These are phyloP conservation scores for Catonia carolina DNA, from an alignment of 2,888 invertebrate species.

Conservation along the genomic window DNA sequence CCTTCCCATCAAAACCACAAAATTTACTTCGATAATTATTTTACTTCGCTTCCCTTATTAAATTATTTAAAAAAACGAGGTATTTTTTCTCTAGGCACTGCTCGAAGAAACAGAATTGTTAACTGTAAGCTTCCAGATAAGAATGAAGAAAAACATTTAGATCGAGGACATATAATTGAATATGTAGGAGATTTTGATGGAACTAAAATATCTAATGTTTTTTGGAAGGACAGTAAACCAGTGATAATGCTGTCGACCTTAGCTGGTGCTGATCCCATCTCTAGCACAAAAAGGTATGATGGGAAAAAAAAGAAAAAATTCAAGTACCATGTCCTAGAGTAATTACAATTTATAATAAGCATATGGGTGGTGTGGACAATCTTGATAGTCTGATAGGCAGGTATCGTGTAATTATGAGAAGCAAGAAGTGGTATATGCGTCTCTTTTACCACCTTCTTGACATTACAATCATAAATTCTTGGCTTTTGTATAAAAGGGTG, in stretches of 20 bases:
- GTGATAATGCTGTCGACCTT: neutral
- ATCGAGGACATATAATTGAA: constrained; percentile 32
- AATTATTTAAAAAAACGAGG: constrained; percentile 34
- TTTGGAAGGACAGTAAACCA: neutral
- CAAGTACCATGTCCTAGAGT: neutral
- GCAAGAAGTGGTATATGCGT: constrained; percentile 40
- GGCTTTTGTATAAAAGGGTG: constrained; percentile 24
- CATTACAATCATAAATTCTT: constrained; percentile 36
- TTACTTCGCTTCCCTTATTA: constrained; percentile 35
- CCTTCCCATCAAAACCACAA: constrained; percentile 36
- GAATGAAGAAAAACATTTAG: constrained; percentile 33
- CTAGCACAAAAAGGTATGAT: neutral
- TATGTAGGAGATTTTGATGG: constrained; percentile 25
- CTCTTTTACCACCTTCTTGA: constrained; percentile 39
- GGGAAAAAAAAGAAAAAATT: neutral
- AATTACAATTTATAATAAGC: neutral
- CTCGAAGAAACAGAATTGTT: constrained; percentile 37
- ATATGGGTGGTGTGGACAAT: constrained; percentile 3
- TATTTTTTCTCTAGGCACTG: constrained; percentile 37
- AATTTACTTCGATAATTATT: constrained; percentile 39
- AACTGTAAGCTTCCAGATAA: constrained; percentile 35
- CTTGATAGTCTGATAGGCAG: too few species aligned
- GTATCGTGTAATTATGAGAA: too few species aligned
- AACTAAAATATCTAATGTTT: neutral
- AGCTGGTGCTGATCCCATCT: neutral